Evolutionary conservation across 2,113 vertebrate genomes (phyloP).

Genomic region (Laterallus jamaicensis): DNA sequence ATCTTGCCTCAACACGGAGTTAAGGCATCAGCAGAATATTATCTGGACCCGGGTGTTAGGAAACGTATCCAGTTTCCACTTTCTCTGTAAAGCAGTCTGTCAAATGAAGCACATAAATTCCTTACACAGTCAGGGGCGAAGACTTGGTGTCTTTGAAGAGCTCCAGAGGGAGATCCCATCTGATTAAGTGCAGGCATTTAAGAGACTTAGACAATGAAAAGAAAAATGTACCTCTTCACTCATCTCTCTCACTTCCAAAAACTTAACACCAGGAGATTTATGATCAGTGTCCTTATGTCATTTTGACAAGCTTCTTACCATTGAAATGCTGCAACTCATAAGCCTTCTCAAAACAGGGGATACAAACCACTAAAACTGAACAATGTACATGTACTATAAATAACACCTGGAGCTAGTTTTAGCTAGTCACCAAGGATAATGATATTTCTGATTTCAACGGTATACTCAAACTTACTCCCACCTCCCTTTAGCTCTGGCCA

Average conservation of each 20-base stretch:
- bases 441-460: background rate
- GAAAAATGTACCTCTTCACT: constrained; percentile 16
- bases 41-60: background rate
- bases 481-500: background rate
- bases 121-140: background rate
- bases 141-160: constrained; percentile 16
- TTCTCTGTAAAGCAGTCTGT: background rate
- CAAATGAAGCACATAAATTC: constrained; percentile 34
- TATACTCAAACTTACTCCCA: background rate
- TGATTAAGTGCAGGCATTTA: constrained; percentile 19
- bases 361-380: background rate
- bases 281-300: background rate
- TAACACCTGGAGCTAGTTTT: background rate
- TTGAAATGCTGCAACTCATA: background rate
- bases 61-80: background rate
- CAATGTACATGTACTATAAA: background rate
- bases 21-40: background rate
- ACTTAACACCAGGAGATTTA: background rate
- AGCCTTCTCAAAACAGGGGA: background rate
- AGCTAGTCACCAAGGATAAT: background rate
- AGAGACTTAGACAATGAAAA: constrained; percentile 11
- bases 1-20: background rate
- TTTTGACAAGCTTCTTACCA: background rate
- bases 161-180: constrained; percentile 29
- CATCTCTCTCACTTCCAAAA: background rate